phyloP scores from a whole-genome alignment of 2,797 vertebrate species.

The Helostoma temminkii region DNA sequence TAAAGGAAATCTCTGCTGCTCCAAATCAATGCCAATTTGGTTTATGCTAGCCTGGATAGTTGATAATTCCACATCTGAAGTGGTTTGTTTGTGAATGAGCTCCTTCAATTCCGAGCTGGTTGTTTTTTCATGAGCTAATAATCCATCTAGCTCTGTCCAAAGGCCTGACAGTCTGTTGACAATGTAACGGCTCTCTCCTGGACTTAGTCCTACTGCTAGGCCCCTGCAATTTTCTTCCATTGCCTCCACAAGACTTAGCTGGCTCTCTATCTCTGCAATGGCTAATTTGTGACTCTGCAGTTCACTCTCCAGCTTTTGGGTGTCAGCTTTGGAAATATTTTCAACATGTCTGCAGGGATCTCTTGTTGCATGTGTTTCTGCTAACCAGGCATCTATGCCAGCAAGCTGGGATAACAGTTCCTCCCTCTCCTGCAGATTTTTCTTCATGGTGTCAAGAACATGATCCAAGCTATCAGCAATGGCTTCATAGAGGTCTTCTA shows the following conservation, averaged over 20 bases:
- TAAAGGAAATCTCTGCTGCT: conserved; percentile 74
- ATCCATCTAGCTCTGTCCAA: conserved; percentile 70
- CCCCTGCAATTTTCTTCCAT: conserved; percentile 75
- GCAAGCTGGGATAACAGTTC: conserved; percentile 81
- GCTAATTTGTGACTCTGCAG: conserved; percentile 72
- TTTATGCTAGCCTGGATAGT: conserved; percentile 71
- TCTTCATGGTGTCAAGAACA: conserved; percentile 84
- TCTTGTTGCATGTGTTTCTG: conserved; percentile 69
- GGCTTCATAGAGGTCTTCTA: conserved; percentile 84
- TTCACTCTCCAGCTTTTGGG: conserved; percentile 78
- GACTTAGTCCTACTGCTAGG: conserved; percentile 58
- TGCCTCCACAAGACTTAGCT: conserved; percentile 73
- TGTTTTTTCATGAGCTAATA: conserved; percentile 74
- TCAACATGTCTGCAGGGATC: conserved; percentile 60
- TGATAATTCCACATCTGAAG: conserved; percentile 73
- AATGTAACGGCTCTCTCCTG: conserved; percentile 79
- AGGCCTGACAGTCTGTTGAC: conserved; percentile 77
- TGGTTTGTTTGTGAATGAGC: conserved; percentile 72
- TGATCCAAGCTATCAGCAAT: conserved; percentile 81
- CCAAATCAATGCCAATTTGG: conserved; percentile 67
- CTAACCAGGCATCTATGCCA: conserved; percentile 83
- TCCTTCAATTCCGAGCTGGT: conserved; percentile 79
- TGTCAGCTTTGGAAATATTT: conserved; percentile 65
- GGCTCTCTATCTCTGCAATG: conserved; percentile 80
- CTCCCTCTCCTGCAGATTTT: conserved; percentile 82